Percentiles rank a stretch among this genome's conserved stretches.
Conservation (phyloP, 2,797 vertebrate genomes). For the Coccyzus lansbergi region DNA sequence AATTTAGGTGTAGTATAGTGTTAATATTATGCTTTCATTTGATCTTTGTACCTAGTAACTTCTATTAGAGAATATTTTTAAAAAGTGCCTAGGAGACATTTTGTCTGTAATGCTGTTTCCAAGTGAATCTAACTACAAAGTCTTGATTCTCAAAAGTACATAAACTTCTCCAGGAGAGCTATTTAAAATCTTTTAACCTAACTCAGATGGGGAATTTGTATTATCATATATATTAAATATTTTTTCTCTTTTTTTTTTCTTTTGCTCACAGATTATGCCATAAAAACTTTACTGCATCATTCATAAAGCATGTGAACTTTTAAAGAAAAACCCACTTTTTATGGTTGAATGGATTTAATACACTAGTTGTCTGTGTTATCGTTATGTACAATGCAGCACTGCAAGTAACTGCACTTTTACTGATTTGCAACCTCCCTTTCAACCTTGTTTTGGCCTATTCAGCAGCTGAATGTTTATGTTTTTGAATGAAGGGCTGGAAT, state of each 20-base stretch:
- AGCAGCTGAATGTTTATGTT: conserved; percentile 11
- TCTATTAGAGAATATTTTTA: background rate
- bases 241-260: background rate
- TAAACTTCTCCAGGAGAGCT: background rate
- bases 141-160: background rate
- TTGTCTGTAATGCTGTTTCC: background rate
- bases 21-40: background rate
- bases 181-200: conserved; percentile 21
- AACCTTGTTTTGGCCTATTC: background rate
- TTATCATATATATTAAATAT: conserved; percentile 40
- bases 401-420: background rate
- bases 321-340: background rate
- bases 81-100: background rate
- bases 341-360: background rate
- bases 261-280: background rate
- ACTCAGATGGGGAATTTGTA: background rate
- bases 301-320: background rate
- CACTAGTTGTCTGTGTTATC: background rate
- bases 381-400: background rate
- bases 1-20: conserved; percentile 6
- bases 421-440: background rate
- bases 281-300: background rate
- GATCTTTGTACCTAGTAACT: background rate
- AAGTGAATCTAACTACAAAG: conserved; percentile 12
- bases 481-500: conserved; percentile 32